Evolutionary conservation across 2,113 vertebrate genomes (phyloP).

Genomic region (Scopus umbretta): DNA sequence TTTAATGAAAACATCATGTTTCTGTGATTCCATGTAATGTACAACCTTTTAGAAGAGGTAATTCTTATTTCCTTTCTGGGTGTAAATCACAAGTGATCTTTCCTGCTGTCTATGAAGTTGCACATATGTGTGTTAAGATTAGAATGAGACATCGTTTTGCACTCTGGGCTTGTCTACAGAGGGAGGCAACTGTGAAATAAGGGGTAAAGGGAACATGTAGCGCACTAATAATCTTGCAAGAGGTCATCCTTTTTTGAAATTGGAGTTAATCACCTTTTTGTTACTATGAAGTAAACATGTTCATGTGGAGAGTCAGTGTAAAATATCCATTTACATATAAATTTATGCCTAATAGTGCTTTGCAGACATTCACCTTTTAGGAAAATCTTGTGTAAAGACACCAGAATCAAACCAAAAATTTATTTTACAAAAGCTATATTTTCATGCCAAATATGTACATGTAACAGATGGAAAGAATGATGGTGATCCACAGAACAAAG

Average conservation of each 20-base stretch:
- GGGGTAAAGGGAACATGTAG: background rate
- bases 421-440: background rate
- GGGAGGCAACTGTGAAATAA: background rate
- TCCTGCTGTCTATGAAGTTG: background rate
- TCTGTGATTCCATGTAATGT: background rate
- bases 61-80: background rate
- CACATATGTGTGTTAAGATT: background rate
- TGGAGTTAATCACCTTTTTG: background rate
- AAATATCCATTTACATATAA: background rate
- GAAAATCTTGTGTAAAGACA: background rate
- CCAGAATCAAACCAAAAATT: background rate
- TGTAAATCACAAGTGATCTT: background rate
- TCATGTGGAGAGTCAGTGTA: background rate
- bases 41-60: background rate
- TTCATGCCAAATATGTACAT: background rate
- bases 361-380: background rate
- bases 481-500: background rate
- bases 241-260: background rate
- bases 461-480: background rate
- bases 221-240: background rate
- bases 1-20: background rate
- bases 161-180: background rate
- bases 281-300: background rate
- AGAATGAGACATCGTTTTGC: background rate
- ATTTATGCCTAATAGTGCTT: background rate